Evolutionary conservation across 2,888 invertebrate genomes (phyloP).

Genomic region (Pyralis farinalis): DNA sequence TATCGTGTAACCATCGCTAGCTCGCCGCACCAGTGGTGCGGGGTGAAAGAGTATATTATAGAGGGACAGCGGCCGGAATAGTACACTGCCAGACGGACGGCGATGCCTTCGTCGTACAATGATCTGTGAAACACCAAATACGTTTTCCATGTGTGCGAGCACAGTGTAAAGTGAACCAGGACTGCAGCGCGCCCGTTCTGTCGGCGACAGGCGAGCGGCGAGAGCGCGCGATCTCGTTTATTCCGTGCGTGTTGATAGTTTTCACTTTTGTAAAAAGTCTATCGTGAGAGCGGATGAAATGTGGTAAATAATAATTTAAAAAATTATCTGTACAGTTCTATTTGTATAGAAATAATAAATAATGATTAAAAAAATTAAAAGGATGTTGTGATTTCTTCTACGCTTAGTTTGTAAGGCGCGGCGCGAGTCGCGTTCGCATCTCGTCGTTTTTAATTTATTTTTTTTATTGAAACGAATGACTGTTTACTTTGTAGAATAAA

Average conservation of each 20-base stretch:
- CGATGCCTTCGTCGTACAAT: slow-evolving; percentile 30
- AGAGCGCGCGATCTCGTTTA: slow-evolving; percentile 59
- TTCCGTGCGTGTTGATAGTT: slow-evolving; percentile 79
- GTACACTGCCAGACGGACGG: slow-evolving; percentile 44
- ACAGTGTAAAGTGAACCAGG: slow-evolving; percentile 35
- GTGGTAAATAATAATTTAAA: slow-evolving; percentile 79
- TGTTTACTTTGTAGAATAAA: slow-evolving; percentile 79
- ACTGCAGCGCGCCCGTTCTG: slow-evolving; percentile 12
- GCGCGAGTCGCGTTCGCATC: slow-evolving; percentile 47
- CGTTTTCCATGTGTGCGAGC: slow-evolving; percentile 41
- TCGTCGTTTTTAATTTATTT: slow-evolving; percentile 60
- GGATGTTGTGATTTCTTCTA: slow-evolving; percentile 76
- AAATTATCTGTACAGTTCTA: slow-evolving; percentile 82
- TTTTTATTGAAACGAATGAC: slow-evolving; percentile 67
- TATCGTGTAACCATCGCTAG: slow-evolving; percentile 21
- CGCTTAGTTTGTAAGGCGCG: slow-evolving; percentile 58
- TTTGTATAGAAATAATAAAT: slow-evolving; percentile 83
- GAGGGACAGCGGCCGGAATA: slow-evolving; percentile 22
- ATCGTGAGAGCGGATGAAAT: slow-evolving; percentile 75
- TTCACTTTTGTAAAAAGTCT: slow-evolving; percentile 83
- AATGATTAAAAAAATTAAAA: slow-evolving; percentile 77
- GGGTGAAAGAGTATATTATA: slow-evolving; percentile 41
- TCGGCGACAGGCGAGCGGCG: neutral
- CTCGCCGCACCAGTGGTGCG: slow-evolving; percentile 8
- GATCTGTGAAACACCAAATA: slow-evolving; percentile 32